Base-by-base conservation (phyloP, 1,140 invertebrate genomes). In the Micrasema longulum region DNA sequence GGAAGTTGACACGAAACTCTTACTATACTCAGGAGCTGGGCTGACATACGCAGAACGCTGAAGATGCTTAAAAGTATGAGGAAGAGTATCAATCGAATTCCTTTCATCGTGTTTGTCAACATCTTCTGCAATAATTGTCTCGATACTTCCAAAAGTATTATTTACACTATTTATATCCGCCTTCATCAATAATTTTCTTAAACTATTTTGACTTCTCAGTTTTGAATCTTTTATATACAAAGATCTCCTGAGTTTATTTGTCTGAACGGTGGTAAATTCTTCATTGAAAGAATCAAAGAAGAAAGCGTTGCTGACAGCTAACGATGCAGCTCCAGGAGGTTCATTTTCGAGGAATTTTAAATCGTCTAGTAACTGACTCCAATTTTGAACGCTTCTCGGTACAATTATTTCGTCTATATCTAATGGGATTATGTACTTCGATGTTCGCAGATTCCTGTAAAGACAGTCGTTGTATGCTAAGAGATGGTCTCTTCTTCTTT, bases 401-500 rank as follows among this genome's bases (percentile, higher is more conserved):
- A 93, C 81, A 47, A 92, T 86, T 22, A 91, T 83, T 81, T 93
- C 91, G 79, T 93, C 91, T 23, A 91, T 83, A 77, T 93, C 91
- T 71, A 92, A 80, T 7, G 91, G 90, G 7, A 92, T 77, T 12
- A 93, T 85, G 79, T 85, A 92, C 73, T 88, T 81, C 3, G 89
- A 89, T 55, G 83, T 85, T 66, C 87, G 77, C 26, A 91, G 78
- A 79, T 90, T 91, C 76, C 89, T 87, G 78, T 93, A 92, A 52
- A 92, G 88, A 71, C 90, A 91, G 72, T 92, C 91, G 78, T 93
- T 93, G 78, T 93, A 93, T 0, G 91, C 87, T 64, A 92, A 83
- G 36, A 93, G 80, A 78, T 93, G 91, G 81, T 91, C 87, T 72
- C 90, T 83, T 69, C 91, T 82, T 72, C 91, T 88, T 73, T 91